phyloP scores from a whole-genome alignment of 1,140 invertebrate species.

The Apis mellifera region Amel_HAv3.1 CM009934.2:2439501-2440000 shows the following conservation, averaged over 20 bases:
- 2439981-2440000: not conserved
- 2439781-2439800: conserved; percentile 46
- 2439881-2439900: conserved; percentile 36
- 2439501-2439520: too few relatives aligned
- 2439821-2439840: conserved; percentile 7
- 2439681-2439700: conserved; percentile 64
- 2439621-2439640: conserved; percentile 49
- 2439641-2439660: conserved; percentile 21
- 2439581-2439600: not conserved
- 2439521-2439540: not conserved
- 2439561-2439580: conserved; percentile 12
- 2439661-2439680: conserved; percentile 40
- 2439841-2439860: not conserved
- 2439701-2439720: conserved; percentile 73
- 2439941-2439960: conserved; percentile 9
- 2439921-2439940: not conserved
- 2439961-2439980: not conserved
- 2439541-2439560: not conserved
- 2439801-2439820: conserved; percentile 30
- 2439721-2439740: conserved; percentile 21
- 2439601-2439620: not conserved
- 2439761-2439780: conserved; percentile 65
- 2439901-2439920: conserved; percentile 33
- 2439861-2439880: conserved; percentile 24
- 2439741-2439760: conserved; percentile 18